Conservation (phyloP, 1,140 invertebrate species). For the Papilio dardanus region DNA sequence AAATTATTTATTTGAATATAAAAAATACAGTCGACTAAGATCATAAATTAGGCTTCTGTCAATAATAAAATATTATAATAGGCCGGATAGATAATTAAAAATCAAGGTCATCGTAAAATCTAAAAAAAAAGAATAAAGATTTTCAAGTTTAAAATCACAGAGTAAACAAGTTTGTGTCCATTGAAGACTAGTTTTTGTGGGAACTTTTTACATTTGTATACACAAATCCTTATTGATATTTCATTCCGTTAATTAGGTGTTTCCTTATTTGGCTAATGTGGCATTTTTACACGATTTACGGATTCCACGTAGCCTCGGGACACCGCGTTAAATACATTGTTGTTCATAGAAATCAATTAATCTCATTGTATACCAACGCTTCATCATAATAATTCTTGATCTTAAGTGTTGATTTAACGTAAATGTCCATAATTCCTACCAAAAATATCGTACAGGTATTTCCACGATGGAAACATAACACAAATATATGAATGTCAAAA, state of each 20-base stretch:
- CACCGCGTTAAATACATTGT: background rate
- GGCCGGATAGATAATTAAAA: background rate
- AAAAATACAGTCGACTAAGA: background rate
- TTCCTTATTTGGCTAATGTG: background rate
- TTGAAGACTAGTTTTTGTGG: slow-evolving; percentile 18
- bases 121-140: slow-evolving; percentile 7
- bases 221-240: background rate
- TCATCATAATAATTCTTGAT: too few relatives aligned
- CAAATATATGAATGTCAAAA: too few relatives aligned
- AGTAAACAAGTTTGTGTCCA: background rate
- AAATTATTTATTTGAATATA: background rate
- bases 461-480: too few relatives aligned
- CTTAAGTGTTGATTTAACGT: too few relatives aligned
- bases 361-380: background rate
- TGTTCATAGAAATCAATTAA: background rate
- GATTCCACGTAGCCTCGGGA: background rate
- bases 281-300: background rate
- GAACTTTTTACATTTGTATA: slow-evolving; percentile 7
- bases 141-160: slow-evolving; percentile 1
- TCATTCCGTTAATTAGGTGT: background rate
- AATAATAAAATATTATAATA: slow-evolving; percentile 9
- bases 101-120: background rate
- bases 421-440: too few relatives aligned
- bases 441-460: too few relatives aligned
- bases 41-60: background rate